A percentile compares a stretch with the other conserved stretches of the same genome.
Conservation (phyloP, 1,140 invertebrate species). For the Anoplolepis gracilipes region DNA sequence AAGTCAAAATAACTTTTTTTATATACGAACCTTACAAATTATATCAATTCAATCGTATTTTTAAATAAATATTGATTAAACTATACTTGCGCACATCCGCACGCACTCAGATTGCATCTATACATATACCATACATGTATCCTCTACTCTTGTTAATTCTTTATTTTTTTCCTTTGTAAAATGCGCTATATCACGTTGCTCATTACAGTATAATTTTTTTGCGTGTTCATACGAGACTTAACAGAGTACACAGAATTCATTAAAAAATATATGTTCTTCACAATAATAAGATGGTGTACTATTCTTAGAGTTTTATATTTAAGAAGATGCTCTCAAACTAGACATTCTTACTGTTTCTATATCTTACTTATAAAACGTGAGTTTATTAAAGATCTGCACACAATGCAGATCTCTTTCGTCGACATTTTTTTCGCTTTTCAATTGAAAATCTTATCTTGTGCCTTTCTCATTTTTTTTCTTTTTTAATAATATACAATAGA, state of each 20-base stretch:
- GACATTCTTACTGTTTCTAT: not conserved
- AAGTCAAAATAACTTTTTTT: slow-evolving; percentile 13
- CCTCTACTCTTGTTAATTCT: not conserved
- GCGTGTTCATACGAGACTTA: not conserved
- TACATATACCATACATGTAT: not conserved
- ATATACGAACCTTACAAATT: not conserved
- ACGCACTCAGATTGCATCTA: no score
- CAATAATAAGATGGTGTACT: not conserved
- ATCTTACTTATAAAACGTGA: not conserved
- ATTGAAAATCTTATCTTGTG: not conserved
- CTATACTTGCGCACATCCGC: not conserved
- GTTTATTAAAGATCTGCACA: slow-evolving; percentile 18
- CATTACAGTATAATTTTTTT: slow-evolving; percentile 12
- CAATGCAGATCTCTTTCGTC: not conserved
- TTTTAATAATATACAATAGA: slow-evolving; percentile 36
- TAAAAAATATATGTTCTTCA: not conserved
- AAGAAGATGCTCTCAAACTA: not conserved
- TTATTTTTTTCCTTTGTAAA: slow-evolving; percentile 10
- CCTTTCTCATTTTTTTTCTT: not conserved
- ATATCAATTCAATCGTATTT: not conserved
- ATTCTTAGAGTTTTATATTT: not conserved
- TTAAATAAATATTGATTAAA: slow-evolving; percentile 14
- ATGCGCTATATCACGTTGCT: slow-evolving; percentile 5
- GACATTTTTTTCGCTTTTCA: slow-evolving; percentile 6
- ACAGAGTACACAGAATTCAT: not conserved